Percentiles rank a stretch among this genome's conserved stretches.
Conservation (phyloP, 2,113 vertebrate genomes). For the Aldabrachelys gigantea region DNA sequence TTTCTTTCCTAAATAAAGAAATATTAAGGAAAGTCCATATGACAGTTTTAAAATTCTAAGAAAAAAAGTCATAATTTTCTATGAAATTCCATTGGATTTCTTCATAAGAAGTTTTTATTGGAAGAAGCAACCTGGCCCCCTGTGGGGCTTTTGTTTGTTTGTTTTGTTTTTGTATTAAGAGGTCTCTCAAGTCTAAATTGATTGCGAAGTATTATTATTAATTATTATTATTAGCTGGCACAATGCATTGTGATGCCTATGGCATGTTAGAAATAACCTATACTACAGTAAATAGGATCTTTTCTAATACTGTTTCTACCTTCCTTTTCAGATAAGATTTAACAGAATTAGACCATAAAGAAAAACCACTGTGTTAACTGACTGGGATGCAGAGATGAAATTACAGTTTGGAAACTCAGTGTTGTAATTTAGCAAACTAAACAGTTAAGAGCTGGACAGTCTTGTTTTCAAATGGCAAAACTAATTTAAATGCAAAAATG, state of each 20-base stretch:
- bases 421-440: slow-evolving; percentile 42
- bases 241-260: slow-evolving; percentile 22
- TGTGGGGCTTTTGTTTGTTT: neutral
- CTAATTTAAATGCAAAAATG: slow-evolving; percentile 49
- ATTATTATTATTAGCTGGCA: slow-evolving; percentile 9
- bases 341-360: slow-evolving; percentile 21
- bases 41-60: neutral
- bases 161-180: neutral
- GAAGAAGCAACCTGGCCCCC: neutral
- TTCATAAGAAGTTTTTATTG: neutral
- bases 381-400: slow-evolving; percentile 17
- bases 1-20: slow-evolving; percentile 83
- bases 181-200: neutral
- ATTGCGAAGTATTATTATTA: neutral
- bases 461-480: slow-evolving; percentile 2
- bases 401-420: slow-evolving; percentile 35
- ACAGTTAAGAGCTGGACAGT: slow-evolving; percentile 12
- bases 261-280: slow-evolving; percentile 3
- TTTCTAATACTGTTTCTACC: slow-evolving; percentile 5
- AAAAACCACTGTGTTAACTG: slow-evolving; percentile 34
- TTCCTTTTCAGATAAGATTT: slow-evolving; percentile 10
- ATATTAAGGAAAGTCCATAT: slow-evolving; percentile 23
- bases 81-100: neutral
- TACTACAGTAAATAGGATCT: neutral
- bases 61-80: neutral